Evolutionary conservation across 2,797 vertebrate species (phyloP).

Genomic region (Taeniopygia guttata): DNA sequence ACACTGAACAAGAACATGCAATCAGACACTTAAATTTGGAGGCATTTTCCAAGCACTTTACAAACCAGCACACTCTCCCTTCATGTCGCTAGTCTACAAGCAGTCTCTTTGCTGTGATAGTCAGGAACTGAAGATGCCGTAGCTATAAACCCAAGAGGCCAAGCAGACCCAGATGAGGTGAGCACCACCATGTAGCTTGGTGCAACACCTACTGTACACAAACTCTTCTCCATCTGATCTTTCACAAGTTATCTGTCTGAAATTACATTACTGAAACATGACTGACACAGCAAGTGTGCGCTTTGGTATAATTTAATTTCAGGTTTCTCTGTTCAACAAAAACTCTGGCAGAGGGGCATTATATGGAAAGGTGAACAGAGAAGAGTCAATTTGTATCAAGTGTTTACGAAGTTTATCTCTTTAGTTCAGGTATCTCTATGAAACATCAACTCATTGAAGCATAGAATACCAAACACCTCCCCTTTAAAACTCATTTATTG

Average conservation of each 20-base stretch:
- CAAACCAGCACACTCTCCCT: background rate
- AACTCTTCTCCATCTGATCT: background rate
- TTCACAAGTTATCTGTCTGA: background rate
- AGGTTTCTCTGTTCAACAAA: background rate
- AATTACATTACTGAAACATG: background rate
- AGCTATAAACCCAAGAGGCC: background rate
- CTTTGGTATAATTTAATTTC: background rate
- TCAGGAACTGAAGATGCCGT: background rate
- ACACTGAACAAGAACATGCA: background rate
- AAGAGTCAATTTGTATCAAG: background rate
- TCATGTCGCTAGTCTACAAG: background rate
- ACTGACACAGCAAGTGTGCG: background rate
- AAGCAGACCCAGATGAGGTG: background rate
- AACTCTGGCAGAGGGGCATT: background rate
- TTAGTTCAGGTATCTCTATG: background rate
- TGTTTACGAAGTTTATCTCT: background rate
- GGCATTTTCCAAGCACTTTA: background rate
- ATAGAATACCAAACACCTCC: background rate
- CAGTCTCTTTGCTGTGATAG: background rate
- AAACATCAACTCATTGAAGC: background rate
- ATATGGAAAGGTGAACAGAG: background rate
- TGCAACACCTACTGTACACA: background rate
- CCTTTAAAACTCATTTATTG: background rate
- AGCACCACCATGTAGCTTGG: background rate
- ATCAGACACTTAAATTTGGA: background rate